These are phyloP conservation scores for Cephalopholis sonnerati DNA, from an alignment of 2,113 vertebrate genomes.

Conservation along the genomic window DNA sequence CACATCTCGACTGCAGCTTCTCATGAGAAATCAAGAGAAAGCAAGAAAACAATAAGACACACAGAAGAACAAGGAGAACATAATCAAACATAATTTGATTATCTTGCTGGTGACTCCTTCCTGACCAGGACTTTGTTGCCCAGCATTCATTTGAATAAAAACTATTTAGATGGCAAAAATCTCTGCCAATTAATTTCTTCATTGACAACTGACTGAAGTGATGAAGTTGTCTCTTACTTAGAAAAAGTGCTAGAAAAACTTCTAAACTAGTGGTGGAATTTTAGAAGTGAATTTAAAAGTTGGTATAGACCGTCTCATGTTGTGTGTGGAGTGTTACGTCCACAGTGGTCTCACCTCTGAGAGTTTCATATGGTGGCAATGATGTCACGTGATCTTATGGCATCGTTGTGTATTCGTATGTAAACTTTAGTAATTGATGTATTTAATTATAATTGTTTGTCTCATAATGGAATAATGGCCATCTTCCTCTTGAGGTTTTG, in stretches of 20 bases:
- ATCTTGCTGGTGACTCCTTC: background rate
- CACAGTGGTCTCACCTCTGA: too few species aligned
- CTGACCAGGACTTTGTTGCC: background rate
- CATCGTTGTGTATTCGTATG: background rate
- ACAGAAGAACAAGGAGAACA: background rate
- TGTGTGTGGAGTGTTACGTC: background rate
- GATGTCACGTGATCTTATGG: too few species aligned
- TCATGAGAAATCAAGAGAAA: background rate
- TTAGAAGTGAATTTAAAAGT: background rate
- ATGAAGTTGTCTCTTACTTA: background rate
- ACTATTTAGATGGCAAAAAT: slow-evolving; percentile 18
- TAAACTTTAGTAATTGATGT: background rate
- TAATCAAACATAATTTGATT: slow-evolving; percentile 20
- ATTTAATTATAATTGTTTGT: background rate
- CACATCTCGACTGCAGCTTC: background rate
- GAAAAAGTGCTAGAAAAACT: background rate
- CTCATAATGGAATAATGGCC: background rate
- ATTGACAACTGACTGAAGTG: slow-evolving; percentile 4
- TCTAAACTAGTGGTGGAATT: background rate
- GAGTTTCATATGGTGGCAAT: too few species aligned
- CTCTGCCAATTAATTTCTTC: background rate
- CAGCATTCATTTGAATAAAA: slow-evolving; percentile 5
- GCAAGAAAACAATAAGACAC: background rate
- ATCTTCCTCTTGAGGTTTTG: slow-evolving; percentile 1
- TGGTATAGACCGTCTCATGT: background rate